Evolutionary conservation across 92 coral and sea anemone genomes (phyloP), one percentile per base, ranked within the genome.

Genomic region (Zoanthus sociatus): DNA sequence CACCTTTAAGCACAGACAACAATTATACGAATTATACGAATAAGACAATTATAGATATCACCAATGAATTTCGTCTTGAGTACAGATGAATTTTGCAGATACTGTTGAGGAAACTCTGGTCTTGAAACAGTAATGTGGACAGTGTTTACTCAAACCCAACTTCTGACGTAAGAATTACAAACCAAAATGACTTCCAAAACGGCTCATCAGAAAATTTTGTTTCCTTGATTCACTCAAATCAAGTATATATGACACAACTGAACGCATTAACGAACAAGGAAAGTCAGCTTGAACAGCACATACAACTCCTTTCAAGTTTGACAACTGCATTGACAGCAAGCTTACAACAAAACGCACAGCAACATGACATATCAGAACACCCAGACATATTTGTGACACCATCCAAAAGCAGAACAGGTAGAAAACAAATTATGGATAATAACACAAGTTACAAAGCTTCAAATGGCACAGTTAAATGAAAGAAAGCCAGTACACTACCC

Each of bases 251-350:
- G 71, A 17, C 32, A 32, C 73, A 68, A 15, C 45, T 68, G 31
- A 68, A 30, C 73, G 73, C 45, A 68, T 44, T 68, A 32, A 68
- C 73, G 45, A 68, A 20, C 14, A 68, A 68, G 64, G 42, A 3
- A 68, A 20, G 42, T 26, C 44, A 68, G 0, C 73, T 68, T 68
- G 73, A 68, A 68, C 44, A 68, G 42, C 73, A 68, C 73, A 68
- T 68, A 68, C 45, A 68, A 68, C 73, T 68, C 33, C 73, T 68
- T 8, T 68, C 73, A 32, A 26, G 16, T 68, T 68, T 68, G 73
- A 68, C 73, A 30, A 21, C 44, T 68, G 73, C 42, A 32, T 32
- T 68, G 73, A 68, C 46, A 68, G 73, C 73, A 68, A 68, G 73
- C 44, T 68, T 68, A 68, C 73, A 68, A 21, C 42, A 68, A 26